Base-by-base conservation (phyloP, 2,888 invertebrate genomes). In the Epicampocera succincta region DNA sequence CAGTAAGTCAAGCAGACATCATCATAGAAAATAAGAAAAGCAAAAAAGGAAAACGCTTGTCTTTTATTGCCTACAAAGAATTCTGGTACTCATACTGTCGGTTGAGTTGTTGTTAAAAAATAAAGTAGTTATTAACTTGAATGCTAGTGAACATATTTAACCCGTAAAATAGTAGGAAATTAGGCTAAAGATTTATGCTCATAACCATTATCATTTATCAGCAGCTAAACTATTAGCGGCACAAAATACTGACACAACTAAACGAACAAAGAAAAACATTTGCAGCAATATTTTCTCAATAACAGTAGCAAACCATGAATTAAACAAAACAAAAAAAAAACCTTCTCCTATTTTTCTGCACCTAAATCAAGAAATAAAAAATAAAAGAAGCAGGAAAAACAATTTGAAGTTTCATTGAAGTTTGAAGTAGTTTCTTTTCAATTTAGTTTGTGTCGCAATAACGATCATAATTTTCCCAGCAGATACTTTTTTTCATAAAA, bases 171-270 rank as follows among this genome's bases (percentile, higher is more conserved):
- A 79, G 72, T 73, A 73, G 72, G 78, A 79, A 79, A 82, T 77
- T 77, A 77, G 81, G 68, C 69, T 73, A 73, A 38, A 82, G 77
- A 82, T 82, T 82, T 82, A 82, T 82, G 81, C 73, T 77, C 77
- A 77, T 82, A 78, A 82, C 81, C 77, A 82, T 82, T 74, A 82
- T 77, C 81, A 78, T 82, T 77, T 82, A 82, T 78, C 81, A 82
- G 77, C 65, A 74, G 61, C 76, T 68, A 69, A 75, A 73, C 63
- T 73, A 77, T 81, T 77, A 77, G 81, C 72, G 68, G 72, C 78
- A 78, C 65, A 72, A 72, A 60, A 78, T 44, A 46, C 78, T 50
- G 44, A 56, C 56, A 19, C 25, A 48, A 58, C 15, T 21, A 44
- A 52, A 68, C 21, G 19, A 66, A 50, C 29, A 46, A 46, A 17